Base-by-base conservation (phyloP, 2,113 vertebrate genomes). In the Cairina moschata region DNA sequence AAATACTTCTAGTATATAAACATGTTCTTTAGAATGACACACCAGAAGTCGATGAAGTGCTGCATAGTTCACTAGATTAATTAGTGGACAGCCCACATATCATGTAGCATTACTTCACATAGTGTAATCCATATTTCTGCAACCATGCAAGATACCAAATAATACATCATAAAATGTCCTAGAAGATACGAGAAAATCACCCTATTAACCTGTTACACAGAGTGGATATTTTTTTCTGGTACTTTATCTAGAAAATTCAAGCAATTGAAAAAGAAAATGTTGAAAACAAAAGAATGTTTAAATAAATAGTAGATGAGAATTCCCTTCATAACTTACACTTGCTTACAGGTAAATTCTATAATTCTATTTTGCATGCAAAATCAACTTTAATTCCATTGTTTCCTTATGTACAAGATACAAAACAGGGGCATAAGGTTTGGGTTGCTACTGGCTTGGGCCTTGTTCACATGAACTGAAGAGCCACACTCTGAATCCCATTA, bases 101-200 rank as follows among this genome's bases (percentile, higher is more conserved):
- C 88, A 63, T 86, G 60, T 92, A 95, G 63, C 96, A 97, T 98
- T 96, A 98, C 96, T 95, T 98, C 98, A 98, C 95, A 96, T 88
- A 81, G 73, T 68, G 89, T 97, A 96, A 97, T 96, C 93, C 87
- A 38, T 56, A 74, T 76, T 78, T 97, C 97, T 97, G 96, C 86
- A 96, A n/a, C 72, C 40, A 82, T 94, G 80, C 79, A 87, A 92
- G 94, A 96, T 89, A 92, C 86, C 77, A 94, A 96, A 97, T 79
- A 96, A 94, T 94, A 92, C 76, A 91, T 95, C 95, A 91, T 65
- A 65, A 92, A 97, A 78, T 92, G 81, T 96, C 90, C 83, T 95
- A 86, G 79, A 92, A 95, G 94, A 90, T 94, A 95, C 18, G 48
- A 95, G 66, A 95, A 73, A 97, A 60, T 81, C 75, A 76, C 88